phyloP scores from a whole-genome alignment of 2,113 vertebrate genomes.

The Marmota flaviventris region DNA sequence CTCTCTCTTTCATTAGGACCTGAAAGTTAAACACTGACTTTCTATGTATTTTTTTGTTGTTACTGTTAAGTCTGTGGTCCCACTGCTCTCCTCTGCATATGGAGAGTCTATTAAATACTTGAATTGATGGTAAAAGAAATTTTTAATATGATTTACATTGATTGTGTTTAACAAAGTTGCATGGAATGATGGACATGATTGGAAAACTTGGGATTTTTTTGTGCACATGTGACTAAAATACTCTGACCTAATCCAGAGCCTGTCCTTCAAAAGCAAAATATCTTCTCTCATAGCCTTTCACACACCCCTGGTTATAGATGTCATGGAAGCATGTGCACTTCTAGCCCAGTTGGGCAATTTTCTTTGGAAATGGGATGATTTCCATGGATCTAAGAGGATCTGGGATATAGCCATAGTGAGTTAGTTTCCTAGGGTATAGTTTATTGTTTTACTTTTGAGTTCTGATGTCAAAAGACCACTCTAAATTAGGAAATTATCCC shows the following conservation, averaged over 20 bases:
- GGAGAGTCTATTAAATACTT: not conserved
- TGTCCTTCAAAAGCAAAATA: not conserved
- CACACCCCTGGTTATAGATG: not conserved
- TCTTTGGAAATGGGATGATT: conserved; percentile 18
- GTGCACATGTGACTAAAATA: not conserved
- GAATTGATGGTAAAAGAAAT: not conserved
- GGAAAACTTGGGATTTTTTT: not conserved
- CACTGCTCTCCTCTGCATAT: not conserved
- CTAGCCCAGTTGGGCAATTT: not conserved
- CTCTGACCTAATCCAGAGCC: not conserved
- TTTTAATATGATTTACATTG: not conserved
- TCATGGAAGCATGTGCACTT: not conserved
- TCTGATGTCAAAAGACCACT: conserved; percentile 38
- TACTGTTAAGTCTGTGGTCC: not conserved
- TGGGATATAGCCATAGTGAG: not conserved
- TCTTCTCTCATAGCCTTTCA: not conserved
- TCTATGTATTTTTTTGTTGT: not conserved
- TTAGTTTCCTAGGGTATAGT: not conserved
- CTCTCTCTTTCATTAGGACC: not conserved
- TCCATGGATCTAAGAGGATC: not conserved
- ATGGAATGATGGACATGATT: not conserved
- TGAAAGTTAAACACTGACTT: not conserved
- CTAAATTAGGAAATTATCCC: not conserved
- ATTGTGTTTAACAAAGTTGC: not conserved
- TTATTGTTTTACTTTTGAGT: conserved; percentile 1